Percentiles rank a stretch among this genome's conserved stretches.
Evolutionary conservation across 1,140 invertebrate species (phyloP).

Genomic region (Drosophila watanabei): DNA sequence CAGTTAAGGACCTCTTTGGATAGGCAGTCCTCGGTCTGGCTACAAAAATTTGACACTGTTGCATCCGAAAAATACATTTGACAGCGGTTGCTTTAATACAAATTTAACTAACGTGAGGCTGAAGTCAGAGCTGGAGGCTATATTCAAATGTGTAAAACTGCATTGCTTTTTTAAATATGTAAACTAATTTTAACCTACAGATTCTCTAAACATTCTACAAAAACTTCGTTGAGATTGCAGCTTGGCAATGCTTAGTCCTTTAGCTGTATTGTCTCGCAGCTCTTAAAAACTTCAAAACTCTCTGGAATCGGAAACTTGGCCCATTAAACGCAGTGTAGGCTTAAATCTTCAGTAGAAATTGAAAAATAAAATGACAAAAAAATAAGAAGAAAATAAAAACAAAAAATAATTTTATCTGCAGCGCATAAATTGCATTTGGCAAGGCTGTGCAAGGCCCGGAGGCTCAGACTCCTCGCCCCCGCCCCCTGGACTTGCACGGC

Average conservation of each 20-base stretch:
- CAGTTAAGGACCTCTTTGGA: conserved; percentile 35
- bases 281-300: conserved; percentile 35
- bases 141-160: background rate
- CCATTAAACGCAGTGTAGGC: conserved; percentile 71
- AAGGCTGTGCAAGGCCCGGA: conserved; percentile 28
- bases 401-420: conserved; percentile 70
- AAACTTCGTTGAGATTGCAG: background rate
- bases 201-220: background rate
- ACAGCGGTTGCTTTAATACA: conserved; percentile 18
- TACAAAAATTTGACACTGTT: conserved; percentile 15
- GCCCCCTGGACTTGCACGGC: conserved; percentile 12
- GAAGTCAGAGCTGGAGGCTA: background rate
- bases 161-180: background rate
- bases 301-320: conserved; percentile 55
- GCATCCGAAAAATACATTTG: conserved; percentile 24
- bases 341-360: conserved; percentile 32
- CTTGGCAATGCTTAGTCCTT: background rate
- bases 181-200: background rate
- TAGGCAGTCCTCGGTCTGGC: conserved; percentile 42
- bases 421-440: conserved; percentile 75
- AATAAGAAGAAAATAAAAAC: conserved; percentile 1
- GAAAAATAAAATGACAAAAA: conserved; percentile 9
- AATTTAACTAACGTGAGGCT: conserved; percentile 9
- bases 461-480: background rate
- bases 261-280: background rate